Evolutionary conservation across 2,888 invertebrate species (phyloP).

Genomic region (Chalcosyrphus nemorum): DNA sequence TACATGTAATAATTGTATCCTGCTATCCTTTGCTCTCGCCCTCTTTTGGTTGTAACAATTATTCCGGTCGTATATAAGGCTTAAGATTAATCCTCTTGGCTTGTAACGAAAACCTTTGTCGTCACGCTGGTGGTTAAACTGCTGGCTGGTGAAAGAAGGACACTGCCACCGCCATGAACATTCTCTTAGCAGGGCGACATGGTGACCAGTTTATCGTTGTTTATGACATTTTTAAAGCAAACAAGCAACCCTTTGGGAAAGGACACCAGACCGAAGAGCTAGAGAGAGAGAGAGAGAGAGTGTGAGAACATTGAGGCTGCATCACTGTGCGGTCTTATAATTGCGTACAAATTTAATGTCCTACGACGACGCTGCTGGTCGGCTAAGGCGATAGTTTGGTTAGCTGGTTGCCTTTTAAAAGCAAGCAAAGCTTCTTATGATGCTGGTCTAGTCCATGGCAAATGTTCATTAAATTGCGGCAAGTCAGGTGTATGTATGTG

Average conservation of each 20-base stretch:
- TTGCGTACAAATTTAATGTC: slow-evolving; percentile 73
- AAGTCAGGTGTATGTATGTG: neutral
- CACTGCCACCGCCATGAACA: neutral
- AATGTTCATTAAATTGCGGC: slow-evolving; percentile 56
- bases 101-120: slow-evolving; percentile 72
- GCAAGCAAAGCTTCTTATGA: slow-evolving; percentile 49
- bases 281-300: neutral
- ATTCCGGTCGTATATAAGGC: slow-evolving; percentile 63
- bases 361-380: slow-evolving; percentile 13
- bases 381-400: neutral
- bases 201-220: slow-evolving; percentile 71
- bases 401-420: slow-evolving; percentile 44
- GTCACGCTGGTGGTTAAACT: slow-evolving; percentile 63
- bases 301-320: neutral
- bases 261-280: no score
- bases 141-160: slow-evolving; percentile 40
- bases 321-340: slow-evolving; percentile 60
- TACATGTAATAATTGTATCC: slow-evolving; percentile 52
- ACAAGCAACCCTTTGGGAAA: slow-evolving; percentile 50
- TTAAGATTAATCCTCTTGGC: slow-evolving; percentile 70
- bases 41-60: slow-evolving; percentile 43
- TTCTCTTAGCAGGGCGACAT: slow-evolving; percentile 23
- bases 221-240: slow-evolving; percentile 70
- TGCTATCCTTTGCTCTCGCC: neutral
- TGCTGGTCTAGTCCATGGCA: neutral